Base-by-base conservation (phyloP, 2,797 vertebrate genomes). In the Amniataba percoides region DNA sequence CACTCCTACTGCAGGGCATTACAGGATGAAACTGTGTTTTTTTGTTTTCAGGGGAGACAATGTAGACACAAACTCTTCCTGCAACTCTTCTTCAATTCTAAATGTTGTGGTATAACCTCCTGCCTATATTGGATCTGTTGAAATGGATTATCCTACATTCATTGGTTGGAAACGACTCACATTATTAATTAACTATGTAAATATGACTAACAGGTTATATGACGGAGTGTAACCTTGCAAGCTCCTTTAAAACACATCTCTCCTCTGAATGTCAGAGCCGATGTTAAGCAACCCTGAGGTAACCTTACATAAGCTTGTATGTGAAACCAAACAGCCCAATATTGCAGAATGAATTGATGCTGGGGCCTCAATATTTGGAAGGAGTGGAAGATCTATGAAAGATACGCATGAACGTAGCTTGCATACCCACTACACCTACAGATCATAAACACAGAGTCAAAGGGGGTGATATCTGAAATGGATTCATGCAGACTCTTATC, bases 301-400 rank as follows among this genome's bases (percentile, higher is more conserved):
- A 40, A 69, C 56, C 61, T 73, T 52, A 34, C 1, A 42, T 39
- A 60, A 67, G 65, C 55, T 64, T 31, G 15, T 56, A 42, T 31
- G 76, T 72, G 67, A 46, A 86, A 63, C 55, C 39, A 78, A 69
- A 60, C n/a, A n/a, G 31, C 11, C 69, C 62, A 48, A 75, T 23
- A 69, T 15, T 16, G 43, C 23, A 48, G 78, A 74, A 78, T 71
- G 27, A 82, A 80, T 21, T 56, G 74, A 88, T 63, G 57, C 63
- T 51, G 25, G 23, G 53, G 63, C 51, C 67, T 68, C 60, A 65
- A 69, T 58, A 81, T 78, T 72, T 51, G 34, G 23, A 76, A 12
- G 58, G 59, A 83, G 64, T 51, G 7, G 64, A n/a, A n/a, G n/a
- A 68, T 52, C 51, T 48, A 62, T 83, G 66, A 79, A 80, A 84